Conservation (phyloP, 2,888 invertebrate species). For the Rhagophthalmus giganteus region DNA sequence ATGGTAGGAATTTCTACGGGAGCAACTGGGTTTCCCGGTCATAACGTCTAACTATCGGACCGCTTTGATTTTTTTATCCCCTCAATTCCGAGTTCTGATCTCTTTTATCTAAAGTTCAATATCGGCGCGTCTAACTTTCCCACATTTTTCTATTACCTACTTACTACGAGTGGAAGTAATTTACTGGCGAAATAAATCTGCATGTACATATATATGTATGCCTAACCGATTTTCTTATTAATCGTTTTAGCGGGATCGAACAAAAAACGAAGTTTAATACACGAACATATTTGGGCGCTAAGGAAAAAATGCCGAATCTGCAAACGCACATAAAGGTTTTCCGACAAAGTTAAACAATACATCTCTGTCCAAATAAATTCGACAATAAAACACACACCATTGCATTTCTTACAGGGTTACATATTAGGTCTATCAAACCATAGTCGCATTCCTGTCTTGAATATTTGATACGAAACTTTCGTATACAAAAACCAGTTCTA, state of each 20-base stretch:
- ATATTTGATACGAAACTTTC: not conserved
- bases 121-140: not conserved
- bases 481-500: too few relatives aligned
- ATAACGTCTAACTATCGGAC: too few relatives aligned
- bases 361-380: slow-evolving; percentile 1
- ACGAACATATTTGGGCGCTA: too few relatives aligned
- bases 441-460: not conserved
- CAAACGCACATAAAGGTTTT: not conserved
- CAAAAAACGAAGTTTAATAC: too few relatives aligned
- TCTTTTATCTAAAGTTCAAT: slow-evolving; percentile 12
- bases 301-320: not conserved
- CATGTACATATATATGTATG: too few relatives aligned
- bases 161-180: too few relatives aligned
- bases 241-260: too few relatives aligned
- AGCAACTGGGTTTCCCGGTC: not conserved
- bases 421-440: not conserved
- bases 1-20: too few relatives aligned
- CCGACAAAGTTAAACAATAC: not conserved
- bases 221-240: too few relatives aligned
- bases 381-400: slow-evolving; percentile 3
- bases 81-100: slow-evolving; percentile 19
- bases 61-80: slow-evolving; percentile 18
- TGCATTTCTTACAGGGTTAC: slow-evolving; percentile 1
- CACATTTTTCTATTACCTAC: too few relatives aligned
- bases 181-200: too few relatives aligned